Base-by-base conservation (phyloP, 2,797 vertebrate genomes). In the Cetoscarus ocellatus region DNA sequence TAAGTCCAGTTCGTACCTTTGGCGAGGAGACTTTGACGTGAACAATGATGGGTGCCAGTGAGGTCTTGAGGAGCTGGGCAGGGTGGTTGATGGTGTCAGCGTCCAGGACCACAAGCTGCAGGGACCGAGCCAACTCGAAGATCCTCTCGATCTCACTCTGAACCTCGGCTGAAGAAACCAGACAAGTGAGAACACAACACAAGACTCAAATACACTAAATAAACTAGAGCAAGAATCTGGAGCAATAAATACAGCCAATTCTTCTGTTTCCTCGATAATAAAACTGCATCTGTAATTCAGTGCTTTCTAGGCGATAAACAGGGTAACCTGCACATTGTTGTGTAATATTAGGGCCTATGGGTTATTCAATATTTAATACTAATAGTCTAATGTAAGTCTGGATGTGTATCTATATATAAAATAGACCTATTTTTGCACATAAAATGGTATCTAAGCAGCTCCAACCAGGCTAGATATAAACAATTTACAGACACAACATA, bases 11-110 rank as follows among this genome's bases (percentile, higher is more conserved):
- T 11, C 5, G 53, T 94, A 98, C 97, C 97, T 99, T 98, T 69
- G 98, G 97, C 47, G 97, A 99, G 73, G 97, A 99, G 76, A 99
- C 98, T 95, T 99, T 99, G 8, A 99, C 98, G 0, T 99, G 97
- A 83, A 99, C 97, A 7, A 98, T 97, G 86, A 99, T 98, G 61
- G 97, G 97, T 18, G 97, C 96, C 94, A 99, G 93, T 4, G 97
- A 99, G 13, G 97, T 99, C 93, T 98, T 99, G 90, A 98, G 96
- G 61, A 99, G 96, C 86, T 99, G 98, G 73, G 97, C 96, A 0
- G 98, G 97, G 88, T 98, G 97, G 84, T 98, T 98, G 88, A 99
- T 99, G 68, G 97, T 99, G 91, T 99, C 97, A 0, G 97, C 97
- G 18, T 98, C 97, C 80, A 99, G 93, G 73, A 99, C 96, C 51